Conservation (phyloP, 2,888 invertebrate genomes). For the Gymnoscelis rufifasciata region DNA sequence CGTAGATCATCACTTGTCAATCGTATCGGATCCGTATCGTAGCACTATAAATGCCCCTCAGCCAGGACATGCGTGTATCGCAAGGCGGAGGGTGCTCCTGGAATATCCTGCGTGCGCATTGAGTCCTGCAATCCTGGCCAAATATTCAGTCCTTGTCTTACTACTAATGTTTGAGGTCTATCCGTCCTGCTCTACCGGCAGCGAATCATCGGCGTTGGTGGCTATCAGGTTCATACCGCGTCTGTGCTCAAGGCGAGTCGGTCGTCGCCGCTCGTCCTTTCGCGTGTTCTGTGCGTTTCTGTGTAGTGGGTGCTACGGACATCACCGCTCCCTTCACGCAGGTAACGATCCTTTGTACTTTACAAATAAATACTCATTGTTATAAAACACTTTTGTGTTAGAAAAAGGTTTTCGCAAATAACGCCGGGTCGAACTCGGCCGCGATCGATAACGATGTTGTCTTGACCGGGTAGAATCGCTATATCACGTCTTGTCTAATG, state of each 20-base stretch:
- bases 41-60: not conserved
- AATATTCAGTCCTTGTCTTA: slow-evolving; percentile 38
- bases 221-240: slow-evolving; percentile 56
- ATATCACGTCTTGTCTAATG: slow-evolving; percentile 42
- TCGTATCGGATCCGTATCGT: not conserved
- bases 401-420: slow-evolving; percentile 41
- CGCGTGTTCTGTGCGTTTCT: slow-evolving; percentile 66
- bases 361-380: slow-evolving; percentile 4
- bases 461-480: slow-evolving; percentile 50
- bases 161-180: slow-evolving; percentile 8
- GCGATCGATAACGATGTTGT: slow-evolving; percentile 76
- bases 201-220: slow-evolving; percentile 61
- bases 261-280: slow-evolving; percentile 62
- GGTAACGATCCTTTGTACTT: slow-evolving; percentile 45
- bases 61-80: slow-evolving; percentile 19
- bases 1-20: not conserved
- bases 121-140: slow-evolving; percentile 47
- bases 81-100: slow-evolving; percentile 16
- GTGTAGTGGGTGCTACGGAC: slow-evolving; percentile 63
- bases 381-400: slow-evolving; percentile 48
- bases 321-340: slow-evolving; percentile 48
- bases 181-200: slow-evolving; percentile 43
- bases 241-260: slow-evolving; percentile 62
- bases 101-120: slow-evolving; percentile 66
- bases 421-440: slow-evolving; percentile 53